Evolutionary conservation across 2,888 invertebrate species (phyloP).

Genomic region (Andrena haemorrhoa): DNA sequence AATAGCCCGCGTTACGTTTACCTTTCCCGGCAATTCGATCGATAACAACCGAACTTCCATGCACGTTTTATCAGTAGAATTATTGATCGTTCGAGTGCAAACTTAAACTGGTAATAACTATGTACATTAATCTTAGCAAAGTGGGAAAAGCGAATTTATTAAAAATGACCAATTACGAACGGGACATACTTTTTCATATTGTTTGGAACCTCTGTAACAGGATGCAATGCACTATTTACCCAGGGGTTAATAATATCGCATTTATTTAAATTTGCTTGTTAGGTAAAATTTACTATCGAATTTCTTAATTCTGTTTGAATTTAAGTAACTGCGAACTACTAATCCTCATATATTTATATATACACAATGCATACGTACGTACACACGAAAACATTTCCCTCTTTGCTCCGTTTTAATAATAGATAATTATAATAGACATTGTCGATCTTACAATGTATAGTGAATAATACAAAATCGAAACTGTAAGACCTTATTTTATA

Average conservation of each 20-base stretch:
- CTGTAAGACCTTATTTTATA: slow-evolving; percentile 47
- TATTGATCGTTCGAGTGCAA: slow-evolving; percentile 61
- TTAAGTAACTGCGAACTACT: slow-evolving; percentile 42
- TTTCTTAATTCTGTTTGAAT: slow-evolving; percentile 28
- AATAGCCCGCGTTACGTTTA: slow-evolving; percentile 36
- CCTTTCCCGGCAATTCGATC: slow-evolving; percentile 19
- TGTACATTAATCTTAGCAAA: slow-evolving; percentile 60
- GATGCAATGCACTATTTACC: slow-evolving; percentile 35
- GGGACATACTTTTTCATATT: slow-evolving; percentile 40
- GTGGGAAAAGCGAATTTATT: slow-evolving; percentile 55
- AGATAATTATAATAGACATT: slow-evolving; percentile 58
- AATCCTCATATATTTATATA: slow-evolving; percentile 44
- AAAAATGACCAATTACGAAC: slow-evolving; percentile 43
- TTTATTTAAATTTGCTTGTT: slow-evolving; percentile 38
- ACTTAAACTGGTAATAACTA: slow-evolving; percentile 54
- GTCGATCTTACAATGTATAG: slow-evolving; percentile 50
- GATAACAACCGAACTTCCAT: slow-evolving; percentile 55
- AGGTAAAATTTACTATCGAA: slow-evolving; percentile 17
- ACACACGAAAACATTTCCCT: slow-evolving; percentile 41
- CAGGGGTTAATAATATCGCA: slow-evolving; percentile 47
- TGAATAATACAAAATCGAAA: slow-evolving; percentile 45
- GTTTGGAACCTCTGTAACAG: slow-evolving; percentile 36
- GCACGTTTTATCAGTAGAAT: slow-evolving; percentile 62
- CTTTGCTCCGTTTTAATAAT: slow-evolving; percentile 62
- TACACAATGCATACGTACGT: not conserved